Base-by-base conservation (phyloP, 2,888 invertebrate species). In the Acleris laterana region DNA sequence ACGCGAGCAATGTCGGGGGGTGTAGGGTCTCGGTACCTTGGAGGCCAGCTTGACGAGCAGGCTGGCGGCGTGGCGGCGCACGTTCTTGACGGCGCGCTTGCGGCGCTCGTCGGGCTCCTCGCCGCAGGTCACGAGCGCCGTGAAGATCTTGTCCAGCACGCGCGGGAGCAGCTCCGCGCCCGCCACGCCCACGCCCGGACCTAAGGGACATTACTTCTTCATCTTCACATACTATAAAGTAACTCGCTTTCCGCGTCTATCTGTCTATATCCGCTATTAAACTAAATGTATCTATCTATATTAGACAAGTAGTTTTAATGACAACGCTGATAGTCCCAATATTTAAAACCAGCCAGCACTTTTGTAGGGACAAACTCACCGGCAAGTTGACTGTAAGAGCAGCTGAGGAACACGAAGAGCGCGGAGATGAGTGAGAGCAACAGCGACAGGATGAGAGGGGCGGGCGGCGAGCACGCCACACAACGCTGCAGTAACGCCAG, bases 381-480 rank as follows among this genome's bases (percentile, higher is more conserved):
- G 0, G 95, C 95, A 70, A 96, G 94, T 77, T 96, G 96, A 74
- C 96, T 96, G 48, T 97, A 96, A 0, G 97, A 96, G 94, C 97
- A 96, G 78, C 96, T 97, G 22, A 98, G 94, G 90, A 98, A 98
- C 32, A 98, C 97, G 84, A 98, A 98, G 2, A 98, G 93, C 0
- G 98, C 97, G 1, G 98, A 98, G 72, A 98, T 96, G 87, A 98
- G 97, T 0, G 98, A 98, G n/a, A 99, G 90, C 63, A 98, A 87
- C 58, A 96, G 95, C 0, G 98, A 98, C 25, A 97, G 90, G 60
- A 98, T 94, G 70, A 97, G 92, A 1, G 98, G 97, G 88, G 98
- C 96, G 63, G 93, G 94, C 0, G 97, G 97, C 66, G 96, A 94
- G 79, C 96, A 95, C 38, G 94, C 93, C 63, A 98, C 93, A 81